Conservation (phyloP, 2,888 invertebrate species). For the Athrips mouffetella region DNA sequence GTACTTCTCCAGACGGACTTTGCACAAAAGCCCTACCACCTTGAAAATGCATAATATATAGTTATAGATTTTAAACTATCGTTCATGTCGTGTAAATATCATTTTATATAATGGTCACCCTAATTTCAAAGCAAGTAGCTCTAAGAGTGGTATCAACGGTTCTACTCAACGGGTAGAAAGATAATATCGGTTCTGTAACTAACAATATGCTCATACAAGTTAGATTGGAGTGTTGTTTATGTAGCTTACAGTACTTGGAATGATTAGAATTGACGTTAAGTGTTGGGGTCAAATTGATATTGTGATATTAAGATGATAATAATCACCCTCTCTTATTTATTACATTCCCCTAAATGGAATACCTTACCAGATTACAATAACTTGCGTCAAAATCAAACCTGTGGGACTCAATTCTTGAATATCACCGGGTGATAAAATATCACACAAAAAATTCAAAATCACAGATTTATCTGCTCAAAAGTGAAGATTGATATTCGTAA, state of each 20-base stretch:
- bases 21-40: no score
- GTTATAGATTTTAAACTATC: no score
- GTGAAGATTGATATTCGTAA: no score
- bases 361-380: no score
- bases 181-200: slow-evolving; percentile 55
- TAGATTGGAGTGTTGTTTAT: slow-evolving; percentile 39
- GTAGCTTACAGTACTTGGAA: slow-evolving; percentile 44
- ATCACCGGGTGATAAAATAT: no score
- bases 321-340: slow-evolving; percentile 9
- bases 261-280: slow-evolving; percentile 45
- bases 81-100: no score
- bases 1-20: no score
- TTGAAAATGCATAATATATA: no score
- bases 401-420: no score
- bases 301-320: slow-evolving; percentile 4
- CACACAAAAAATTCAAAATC: no score
- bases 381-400: no score
- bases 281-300: slow-evolving; percentile 20
- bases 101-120: slow-evolving; percentile 28
- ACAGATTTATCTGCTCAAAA: no score
- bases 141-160: slow-evolving; percentile 49
- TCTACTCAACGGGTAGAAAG: slow-evolving; percentile 62
- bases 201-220: slow-evolving; percentile 54
- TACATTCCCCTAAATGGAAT: not conserved
- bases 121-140: slow-evolving; percentile 39